Evolutionary conservation across 2,888 invertebrate genomes (phyloP), one percentile per base, ranked within the genome.

Genomic region (Dicyrtomina minuta): DNA sequence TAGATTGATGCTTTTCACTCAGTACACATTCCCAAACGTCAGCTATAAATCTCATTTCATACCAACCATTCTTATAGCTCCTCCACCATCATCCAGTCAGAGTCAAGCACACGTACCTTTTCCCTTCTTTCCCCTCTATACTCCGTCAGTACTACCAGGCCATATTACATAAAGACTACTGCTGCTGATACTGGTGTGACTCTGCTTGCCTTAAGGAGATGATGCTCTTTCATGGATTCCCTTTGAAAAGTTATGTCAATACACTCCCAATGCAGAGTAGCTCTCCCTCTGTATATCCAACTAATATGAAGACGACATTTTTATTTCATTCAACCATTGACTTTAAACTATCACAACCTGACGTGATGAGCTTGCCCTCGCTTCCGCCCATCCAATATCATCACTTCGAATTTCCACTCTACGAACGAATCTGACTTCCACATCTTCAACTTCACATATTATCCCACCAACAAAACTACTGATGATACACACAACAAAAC

Each of bases 21-120:
- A 60, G 68, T 60, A 68, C 59, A 59, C 60, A 68, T 68, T 60
- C 68, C 68, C 49, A 68, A 68, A 60, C 61, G 60, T 76, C 77
- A 75, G 66, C 74, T 72, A 78, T 78, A 77, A 78, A 78, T 78
- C 75, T 76, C 71, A 72, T 60, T 66, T 55, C 53, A 41, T 60
- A 53, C 60, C 68, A 60, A 68, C 60, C 60, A 68, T 68, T 68
- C 68, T 68, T 68, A 61, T 68, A 60, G 17, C 41, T 66, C n/a
- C n/a, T n/a, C n/a, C 46, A 17, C 43, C 10, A 10, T 13, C 43
- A 43, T 43, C 43, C 43, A 43, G 13, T 43, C 10, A 43, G 10
- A 43, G 43, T 12, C 43, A 43, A 12, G n/a, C 33, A 33, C 33
- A 33, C 33, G 33, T 33, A 33, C 33, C 33, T 33, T 26, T 58